Evolutionary conservation across 2,888 invertebrate genomes (phyloP).

Genomic region (Antheraea assamensis): DNA sequence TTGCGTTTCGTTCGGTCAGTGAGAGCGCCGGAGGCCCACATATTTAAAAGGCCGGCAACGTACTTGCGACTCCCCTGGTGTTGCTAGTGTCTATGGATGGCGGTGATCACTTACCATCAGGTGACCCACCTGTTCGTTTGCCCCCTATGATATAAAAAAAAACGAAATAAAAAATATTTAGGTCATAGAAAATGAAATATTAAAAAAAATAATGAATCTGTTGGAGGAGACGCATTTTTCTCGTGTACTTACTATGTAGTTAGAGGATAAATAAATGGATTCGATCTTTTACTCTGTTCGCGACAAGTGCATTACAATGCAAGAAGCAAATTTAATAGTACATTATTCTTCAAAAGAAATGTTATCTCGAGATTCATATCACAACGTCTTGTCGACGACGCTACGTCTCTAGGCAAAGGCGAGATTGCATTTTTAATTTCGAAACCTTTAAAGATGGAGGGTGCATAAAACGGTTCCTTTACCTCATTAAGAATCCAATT

Average conservation of each 20-base stretch:
- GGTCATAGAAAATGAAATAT: too few relatives aligned
- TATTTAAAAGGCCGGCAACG: too few relatives aligned
- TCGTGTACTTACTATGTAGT: background rate
- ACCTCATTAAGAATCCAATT: constrained; percentile 76
- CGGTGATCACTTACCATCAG: too few relatives aligned
- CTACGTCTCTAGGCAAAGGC: constrained; percentile 3
- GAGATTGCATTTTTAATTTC: constrained; percentile 27
- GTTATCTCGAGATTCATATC: constrained; percentile 6
- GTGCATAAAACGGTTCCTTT: constrained; percentile 70
- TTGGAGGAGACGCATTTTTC: background rate
- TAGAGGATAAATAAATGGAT: constrained; percentile 10
- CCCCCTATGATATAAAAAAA: too few relatives aligned
- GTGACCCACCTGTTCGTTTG: too few relatives aligned
- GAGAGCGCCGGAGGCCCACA: too few relatives aligned
- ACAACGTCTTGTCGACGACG: constrained; percentile 18
- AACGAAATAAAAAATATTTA: too few relatives aligned
- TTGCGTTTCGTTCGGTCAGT: too few relatives aligned
- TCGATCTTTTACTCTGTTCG: constrained; percentile 6
- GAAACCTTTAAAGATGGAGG: constrained; percentile 44
- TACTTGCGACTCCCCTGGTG: too few relatives aligned
- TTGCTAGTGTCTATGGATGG: too few relatives aligned
- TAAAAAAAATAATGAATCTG: background rate
- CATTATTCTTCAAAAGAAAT: background rate
- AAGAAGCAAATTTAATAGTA: background rate
- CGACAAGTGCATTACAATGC: constrained; percentile 6